phyloP scores from a whole-genome alignment of 1,140 invertebrate species.

The Caenorhabditis tropicalis region DNA sequence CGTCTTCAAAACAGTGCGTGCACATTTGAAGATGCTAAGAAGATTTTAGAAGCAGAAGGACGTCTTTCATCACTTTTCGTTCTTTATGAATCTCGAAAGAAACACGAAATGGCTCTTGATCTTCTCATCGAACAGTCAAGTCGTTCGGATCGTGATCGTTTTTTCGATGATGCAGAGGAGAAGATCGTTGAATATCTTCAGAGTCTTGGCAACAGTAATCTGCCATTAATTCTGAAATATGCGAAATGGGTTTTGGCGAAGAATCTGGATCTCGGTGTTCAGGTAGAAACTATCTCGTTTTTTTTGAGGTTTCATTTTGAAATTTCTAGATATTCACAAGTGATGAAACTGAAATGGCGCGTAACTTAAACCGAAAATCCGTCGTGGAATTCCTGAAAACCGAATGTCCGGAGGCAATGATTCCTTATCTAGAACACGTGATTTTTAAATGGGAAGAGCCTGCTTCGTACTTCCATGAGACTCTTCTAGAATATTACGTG shows the following conservation, averaged over 20 bases:
- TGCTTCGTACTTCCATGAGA: conserved; percentile 46
- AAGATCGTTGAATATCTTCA: conserved; percentile 49
- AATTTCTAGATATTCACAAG: conserved; percentile 53
- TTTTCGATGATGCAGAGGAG: conserved; percentile 44
- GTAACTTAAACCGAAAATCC: conserved; percentile 37
- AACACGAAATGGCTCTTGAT: conserved; percentile 46
- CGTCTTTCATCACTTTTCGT: conserved; percentile 47
- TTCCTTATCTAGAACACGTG: conserved; percentile 53
- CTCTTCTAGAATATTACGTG: conserved; percentile 48
- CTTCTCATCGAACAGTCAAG: conserved; percentile 44
- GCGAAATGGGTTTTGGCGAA: conserved; percentile 45
- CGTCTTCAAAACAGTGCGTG: conserved; percentile 49
- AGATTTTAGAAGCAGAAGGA: conserved; percentile 43
- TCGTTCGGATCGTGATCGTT: conserved; percentile 25
- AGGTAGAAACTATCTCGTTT: no score
- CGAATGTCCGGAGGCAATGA: conserved; percentile 34
- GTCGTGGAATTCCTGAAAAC: conserved; percentile 48
- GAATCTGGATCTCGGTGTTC: conserved; percentile 31
- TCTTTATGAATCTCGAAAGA: conserved; percentile 48
- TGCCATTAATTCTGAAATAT: conserved; percentile 46
- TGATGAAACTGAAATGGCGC: conserved; percentile 51
- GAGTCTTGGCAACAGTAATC: conserved; percentile 48
- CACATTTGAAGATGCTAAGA: conserved; percentile 49
- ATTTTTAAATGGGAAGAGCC: conserved; percentile 54
- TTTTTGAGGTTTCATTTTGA: no score